phyloP scores from a whole-genome alignment of 2,797 vertebrate species.

The Tachyglossus aculeatus region DNA sequence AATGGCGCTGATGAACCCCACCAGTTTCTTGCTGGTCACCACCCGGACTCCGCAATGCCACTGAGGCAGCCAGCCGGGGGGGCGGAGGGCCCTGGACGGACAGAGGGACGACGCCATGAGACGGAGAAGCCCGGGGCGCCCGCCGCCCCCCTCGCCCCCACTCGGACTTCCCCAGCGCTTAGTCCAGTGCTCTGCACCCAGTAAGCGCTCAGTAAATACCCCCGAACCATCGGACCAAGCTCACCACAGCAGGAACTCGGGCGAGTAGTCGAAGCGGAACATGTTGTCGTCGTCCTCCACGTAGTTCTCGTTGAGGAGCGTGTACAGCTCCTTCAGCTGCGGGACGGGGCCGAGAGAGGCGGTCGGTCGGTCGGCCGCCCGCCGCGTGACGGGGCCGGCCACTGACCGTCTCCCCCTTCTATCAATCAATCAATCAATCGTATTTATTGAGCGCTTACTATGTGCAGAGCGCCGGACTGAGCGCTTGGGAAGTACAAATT shows the following conservation, averaged over 20 bases:
- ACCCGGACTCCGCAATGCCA: slow-evolving; percentile 98
- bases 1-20: slow-evolving; percentile 98
- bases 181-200: neutral
- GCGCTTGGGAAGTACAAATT: no score
- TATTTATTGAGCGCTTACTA: no score
- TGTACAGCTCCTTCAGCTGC: slow-evolving; percentile 97
- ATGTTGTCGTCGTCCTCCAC: slow-evolving; percentile 99
- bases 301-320: slow-evolving; percentile 96
- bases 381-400: neutral
- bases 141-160: neutral
- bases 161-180: no score
- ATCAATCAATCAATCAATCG: no score
- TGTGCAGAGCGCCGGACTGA: no score
- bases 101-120: neutral
- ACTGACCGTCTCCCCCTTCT: no score
- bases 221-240: neutral
- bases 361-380: neutral
- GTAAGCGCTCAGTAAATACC: neutral
- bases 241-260: slow-evolving; percentile 97
- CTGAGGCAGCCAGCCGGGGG: slow-evolving; percentile 95
- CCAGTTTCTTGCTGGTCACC: slow-evolving; percentile 94
- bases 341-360: no score
- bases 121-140: neutral
- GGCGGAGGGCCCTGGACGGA: slow-evolving; percentile 88
- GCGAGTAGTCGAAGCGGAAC: slow-evolving; percentile 99